A percentile compares a stretch with the other conserved stretches of the same genome.
These are phyloP conservation scores for Peribatodes rhomboidaria DNA, from an alignment of 2,888 invertebrate species.

Conservation along the genomic window DNA sequence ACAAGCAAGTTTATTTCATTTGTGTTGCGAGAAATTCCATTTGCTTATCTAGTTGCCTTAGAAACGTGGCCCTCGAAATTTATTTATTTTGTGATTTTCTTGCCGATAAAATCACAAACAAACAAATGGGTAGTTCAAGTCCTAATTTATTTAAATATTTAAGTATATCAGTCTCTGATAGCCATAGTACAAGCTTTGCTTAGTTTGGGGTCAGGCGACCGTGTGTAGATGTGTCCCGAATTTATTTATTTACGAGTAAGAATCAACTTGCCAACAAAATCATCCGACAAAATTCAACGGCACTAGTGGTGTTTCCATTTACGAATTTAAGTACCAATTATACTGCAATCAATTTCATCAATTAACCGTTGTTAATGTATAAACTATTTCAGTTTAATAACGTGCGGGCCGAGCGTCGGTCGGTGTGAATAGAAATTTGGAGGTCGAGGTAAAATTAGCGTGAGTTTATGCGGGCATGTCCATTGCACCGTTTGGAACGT, in stretches of 20 bases:
- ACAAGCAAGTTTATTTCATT: constrained; percentile 42
- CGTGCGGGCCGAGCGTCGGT: constrained; percentile 43
- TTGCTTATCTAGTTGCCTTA: constrained; percentile 38
- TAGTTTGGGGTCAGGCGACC: too few species aligned
- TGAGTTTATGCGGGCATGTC: constrained; percentile 77
- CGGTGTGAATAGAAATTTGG: constrained; percentile 69
- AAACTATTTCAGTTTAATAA: constrained; percentile 43
- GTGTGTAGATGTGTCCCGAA: too few species aligned
- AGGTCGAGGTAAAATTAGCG: constrained; percentile 74
- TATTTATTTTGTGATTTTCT: constrained; percentile 27
- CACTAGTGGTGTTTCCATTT: constrained; percentile 3
- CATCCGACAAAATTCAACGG: background rate
- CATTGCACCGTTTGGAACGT: constrained; percentile 75
- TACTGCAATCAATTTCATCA: constrained; percentile 25
- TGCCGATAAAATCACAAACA: background rate
- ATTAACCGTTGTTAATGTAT: constrained; percentile 17
- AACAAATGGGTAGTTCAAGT: background rate
- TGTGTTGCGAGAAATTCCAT: constrained; percentile 38
- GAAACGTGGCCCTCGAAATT: constrained; percentile 29
- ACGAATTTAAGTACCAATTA: constrained; percentile 16
- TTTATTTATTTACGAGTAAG: too few species aligned
- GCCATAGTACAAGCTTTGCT: too few species aligned
- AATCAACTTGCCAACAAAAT: background rate
- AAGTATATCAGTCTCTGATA: too few species aligned
- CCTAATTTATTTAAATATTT: too few species aligned